phyloP scores from a whole-genome alignment of 2,888 invertebrate species.

The Volucella inflata region DNA sequence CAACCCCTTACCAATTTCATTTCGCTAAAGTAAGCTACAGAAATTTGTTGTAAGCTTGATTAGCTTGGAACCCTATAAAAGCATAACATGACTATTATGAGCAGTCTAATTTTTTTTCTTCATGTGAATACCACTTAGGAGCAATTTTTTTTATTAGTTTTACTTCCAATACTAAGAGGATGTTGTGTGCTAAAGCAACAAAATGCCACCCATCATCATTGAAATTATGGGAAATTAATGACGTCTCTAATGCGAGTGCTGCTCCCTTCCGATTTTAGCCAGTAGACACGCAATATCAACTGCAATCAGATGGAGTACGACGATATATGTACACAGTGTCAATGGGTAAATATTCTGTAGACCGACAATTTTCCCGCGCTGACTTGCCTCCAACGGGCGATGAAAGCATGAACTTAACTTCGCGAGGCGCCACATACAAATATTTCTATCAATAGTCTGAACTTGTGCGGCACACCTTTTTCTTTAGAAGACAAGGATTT shows the following conservation, averaged over 20 bases:
- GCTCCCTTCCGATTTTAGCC: slow-evolving; percentile 26
- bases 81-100: not conserved
- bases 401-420: too few species aligned
- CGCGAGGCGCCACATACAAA: slow-evolving; percentile 22
- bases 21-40: not conserved
- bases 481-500: slow-evolving; percentile 35
- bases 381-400: slow-evolving; percentile 58
- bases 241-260: slow-evolving; percentile 42
- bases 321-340: slow-evolving; percentile 20
- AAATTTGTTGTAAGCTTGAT: not conserved
- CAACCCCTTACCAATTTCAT: not conserved
- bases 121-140: slow-evolving; percentile 28
- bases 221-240: slow-evolving; percentile 53
- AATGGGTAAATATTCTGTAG: slow-evolving; percentile 35
- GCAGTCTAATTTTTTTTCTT: not conserved
- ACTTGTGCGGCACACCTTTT: slow-evolving; percentile 61
- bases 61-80: slow-evolving; percentile 7
- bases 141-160: slow-evolving; percentile 28
- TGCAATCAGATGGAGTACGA: slow-evolving; percentile 49
- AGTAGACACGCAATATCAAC: slow-evolving; percentile 31
- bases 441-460: slow-evolving; percentile 32
- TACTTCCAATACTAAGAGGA: not conserved
- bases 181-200: slow-evolving; percentile 6
- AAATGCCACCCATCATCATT: slow-evolving; percentile 38
- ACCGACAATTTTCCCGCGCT: slow-evolving; percentile 21